Conservation (phyloP, 2,888 invertebrate genomes). For the Liposcelis brunnea region DNA sequence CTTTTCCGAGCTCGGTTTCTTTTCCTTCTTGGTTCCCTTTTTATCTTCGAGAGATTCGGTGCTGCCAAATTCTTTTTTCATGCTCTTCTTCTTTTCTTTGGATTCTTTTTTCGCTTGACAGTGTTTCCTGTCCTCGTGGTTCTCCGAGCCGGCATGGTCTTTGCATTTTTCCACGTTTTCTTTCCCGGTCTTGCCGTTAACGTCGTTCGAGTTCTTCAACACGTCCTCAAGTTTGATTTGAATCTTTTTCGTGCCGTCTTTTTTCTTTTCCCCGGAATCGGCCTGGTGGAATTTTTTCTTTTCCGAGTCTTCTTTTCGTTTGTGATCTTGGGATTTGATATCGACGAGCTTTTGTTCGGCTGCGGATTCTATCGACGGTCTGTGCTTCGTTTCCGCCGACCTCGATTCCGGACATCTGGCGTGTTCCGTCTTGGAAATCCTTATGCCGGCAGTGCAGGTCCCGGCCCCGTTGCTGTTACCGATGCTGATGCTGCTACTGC, state of each 20-base stretch:
- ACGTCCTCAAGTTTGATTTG: conserved; percentile 20
- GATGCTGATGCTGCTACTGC: too few species aligned
- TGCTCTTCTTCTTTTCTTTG: conserved; percentile 32
- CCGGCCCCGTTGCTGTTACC: too few species aligned
- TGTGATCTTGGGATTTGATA: neutral
- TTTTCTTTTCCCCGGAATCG: conserved; percentile 20
- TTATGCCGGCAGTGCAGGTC: too few species aligned
- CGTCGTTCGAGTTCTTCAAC: conserved; percentile 18
- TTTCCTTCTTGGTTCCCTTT: conserved; percentile 22
- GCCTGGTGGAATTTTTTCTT: too few species aligned
- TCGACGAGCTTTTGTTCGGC: conserved; percentile 10
- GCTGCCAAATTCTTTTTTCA: conserved; percentile 14
- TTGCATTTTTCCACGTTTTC: conserved; percentile 1
- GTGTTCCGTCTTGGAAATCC: too few species aligned
- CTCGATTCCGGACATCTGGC: too few species aligned
- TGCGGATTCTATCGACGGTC: conserved; percentile 7
- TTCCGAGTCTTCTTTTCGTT: conserved; percentile 4
- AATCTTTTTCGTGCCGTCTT: conserved; percentile 18
- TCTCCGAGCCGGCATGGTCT: conserved; percentile 15
- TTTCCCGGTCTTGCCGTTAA: conserved; percentile 14
- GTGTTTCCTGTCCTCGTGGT: conserved; percentile 27
- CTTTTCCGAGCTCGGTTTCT: conserved; percentile 20
- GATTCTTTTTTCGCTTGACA: conserved; percentile 35
- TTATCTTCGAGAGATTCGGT: conserved; percentile 24
- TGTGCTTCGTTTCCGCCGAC: conserved; percentile 10